Conservation (phyloP, 2,888 invertebrate genomes). For the Thecocarcelia acutangulata region DNA sequence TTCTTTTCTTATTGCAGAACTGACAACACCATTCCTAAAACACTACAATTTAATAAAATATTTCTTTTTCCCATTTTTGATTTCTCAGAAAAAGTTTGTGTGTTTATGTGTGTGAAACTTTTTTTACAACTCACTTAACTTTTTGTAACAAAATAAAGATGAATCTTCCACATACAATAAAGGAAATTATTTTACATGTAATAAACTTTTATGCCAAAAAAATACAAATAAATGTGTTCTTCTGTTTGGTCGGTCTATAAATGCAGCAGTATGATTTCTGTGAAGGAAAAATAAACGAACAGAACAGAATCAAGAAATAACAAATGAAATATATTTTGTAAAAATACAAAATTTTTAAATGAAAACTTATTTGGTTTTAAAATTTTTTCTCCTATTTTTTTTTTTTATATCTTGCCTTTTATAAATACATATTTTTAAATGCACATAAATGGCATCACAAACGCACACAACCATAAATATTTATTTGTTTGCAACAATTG, state of each 20-base stretch:
- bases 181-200: slow-evolving; percentile 70
- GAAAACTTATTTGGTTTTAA: slow-evolving; percentile 50
- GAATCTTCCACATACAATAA: slow-evolving; percentile 50
- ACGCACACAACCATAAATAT: slow-evolving; percentile 14
- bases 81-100: not conserved
- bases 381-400: not conserved
- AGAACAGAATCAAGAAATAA: slow-evolving; percentile 33
- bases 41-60: not conserved
- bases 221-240: slow-evolving; percentile 50
- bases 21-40: not conserved
- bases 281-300: slow-evolving; percentile 8
- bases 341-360: slow-evolving; percentile 52
- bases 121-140: slow-evolving; percentile 67
- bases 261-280: slow-evolving; percentile 24
- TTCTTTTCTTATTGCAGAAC: not conserved
- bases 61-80: not conserved
- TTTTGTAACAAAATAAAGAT: slow-evolving; percentile 54
- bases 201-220: slow-evolving; percentile 68
- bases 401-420: slow-evolving; percentile 18
- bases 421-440: slow-evolving; percentile 36
- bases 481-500: slow-evolving; percentile 58
- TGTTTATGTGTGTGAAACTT: slow-evolving; percentile 1
- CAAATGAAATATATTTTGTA: slow-evolving; percentile 53
- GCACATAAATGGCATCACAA: not conserved
- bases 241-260: slow-evolving; percentile 2